Conservation (phyloP, 2,888 invertebrate genomes). For the Brenthis hecate region DNA sequence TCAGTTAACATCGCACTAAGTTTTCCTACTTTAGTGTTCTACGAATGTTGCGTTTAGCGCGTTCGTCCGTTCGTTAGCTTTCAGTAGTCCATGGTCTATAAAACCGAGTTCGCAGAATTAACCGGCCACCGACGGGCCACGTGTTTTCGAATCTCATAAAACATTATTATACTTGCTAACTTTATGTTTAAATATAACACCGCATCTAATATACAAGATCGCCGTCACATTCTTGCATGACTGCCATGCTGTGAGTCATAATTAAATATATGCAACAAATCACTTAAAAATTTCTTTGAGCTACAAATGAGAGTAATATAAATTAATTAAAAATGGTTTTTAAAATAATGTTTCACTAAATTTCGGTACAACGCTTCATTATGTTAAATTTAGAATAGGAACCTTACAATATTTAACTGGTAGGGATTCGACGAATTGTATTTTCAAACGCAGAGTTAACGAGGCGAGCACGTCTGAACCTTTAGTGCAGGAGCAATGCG, state of each 20-base stretch:
- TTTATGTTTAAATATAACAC: conserved; percentile 28
- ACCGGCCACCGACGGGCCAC: conserved; percentile 63
- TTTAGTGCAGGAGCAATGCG: conserved; percentile 60
- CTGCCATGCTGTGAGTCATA: neutral
- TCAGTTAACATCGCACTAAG: conserved; percentile 36
- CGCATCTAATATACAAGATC: conserved; percentile 2
- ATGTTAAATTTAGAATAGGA: conserved; percentile 13
- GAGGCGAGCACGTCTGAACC: conserved; percentile 63
- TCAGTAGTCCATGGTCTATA: conserved; percentile 77
- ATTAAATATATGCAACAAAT: neutral
- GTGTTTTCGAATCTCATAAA: conserved; percentile 64
- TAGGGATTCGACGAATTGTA: conserved; percentile 66
- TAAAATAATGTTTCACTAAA: no score
- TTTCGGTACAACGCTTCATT: no score
- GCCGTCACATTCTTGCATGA: neutral
- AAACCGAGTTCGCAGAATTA: conserved; percentile 70
- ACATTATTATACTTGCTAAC: conserved; percentile 45
- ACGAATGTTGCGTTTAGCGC: conserved; percentile 53
- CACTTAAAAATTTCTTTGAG: neutral
- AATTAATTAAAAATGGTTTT: no score
- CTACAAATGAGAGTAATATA: no score
- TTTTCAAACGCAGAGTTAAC: conserved; percentile 76
- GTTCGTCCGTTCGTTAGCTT: conserved; percentile 67
- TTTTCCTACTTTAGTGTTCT: conserved; percentile 43
- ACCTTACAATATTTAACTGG: conserved; percentile 47